These are phyloP conservation scores for Capreolus pygargus DNA, from an alignment of 2,113 vertebrate genomes.

Conservation along the genomic window DNA sequence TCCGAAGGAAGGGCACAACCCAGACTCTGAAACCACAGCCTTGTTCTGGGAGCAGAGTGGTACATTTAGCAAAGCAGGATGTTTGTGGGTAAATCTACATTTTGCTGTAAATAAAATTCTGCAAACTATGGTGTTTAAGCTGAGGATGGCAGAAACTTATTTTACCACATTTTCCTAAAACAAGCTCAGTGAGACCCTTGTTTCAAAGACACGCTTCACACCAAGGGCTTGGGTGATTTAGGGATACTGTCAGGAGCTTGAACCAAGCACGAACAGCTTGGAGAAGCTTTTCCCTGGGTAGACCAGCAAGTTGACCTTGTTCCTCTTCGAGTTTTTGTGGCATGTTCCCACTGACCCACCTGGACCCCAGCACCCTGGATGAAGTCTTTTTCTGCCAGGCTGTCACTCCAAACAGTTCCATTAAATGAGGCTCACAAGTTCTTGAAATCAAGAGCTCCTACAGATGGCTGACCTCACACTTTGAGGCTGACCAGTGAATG, in stretches of 20 bases:
- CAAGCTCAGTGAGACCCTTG: not conserved
- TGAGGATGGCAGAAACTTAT: not conserved
- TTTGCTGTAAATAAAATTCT: conserved; percentile 30
- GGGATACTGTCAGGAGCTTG: not conserved
- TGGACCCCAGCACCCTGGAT: too few species aligned
- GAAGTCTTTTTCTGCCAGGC: not conserved
- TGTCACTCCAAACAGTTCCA: not conserved
- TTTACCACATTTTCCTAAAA: not conserved
- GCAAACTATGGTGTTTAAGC: not conserved
- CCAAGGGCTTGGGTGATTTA: too few species aligned
- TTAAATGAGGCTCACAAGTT: not conserved
- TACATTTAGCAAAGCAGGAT: conserved; percentile 37
- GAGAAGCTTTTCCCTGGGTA: not conserved
- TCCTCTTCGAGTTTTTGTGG: rapidly evolving
- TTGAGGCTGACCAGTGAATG: not conserved
- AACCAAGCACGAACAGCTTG: too few species aligned
- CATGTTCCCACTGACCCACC: rapidly evolving
- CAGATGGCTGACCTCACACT: not conserved
- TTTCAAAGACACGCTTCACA: not conserved
- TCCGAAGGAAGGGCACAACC: not conserved
- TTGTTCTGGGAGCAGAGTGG: not conserved
- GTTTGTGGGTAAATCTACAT: conserved; percentile 23
- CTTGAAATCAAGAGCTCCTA: not conserved
- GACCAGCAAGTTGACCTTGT: rapidly evolving
- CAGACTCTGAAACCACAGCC: not conserved